Evolutionary conservation across 2,113 vertebrate species (phyloP).

Genomic region (Caranx ignobilis): DNA sequence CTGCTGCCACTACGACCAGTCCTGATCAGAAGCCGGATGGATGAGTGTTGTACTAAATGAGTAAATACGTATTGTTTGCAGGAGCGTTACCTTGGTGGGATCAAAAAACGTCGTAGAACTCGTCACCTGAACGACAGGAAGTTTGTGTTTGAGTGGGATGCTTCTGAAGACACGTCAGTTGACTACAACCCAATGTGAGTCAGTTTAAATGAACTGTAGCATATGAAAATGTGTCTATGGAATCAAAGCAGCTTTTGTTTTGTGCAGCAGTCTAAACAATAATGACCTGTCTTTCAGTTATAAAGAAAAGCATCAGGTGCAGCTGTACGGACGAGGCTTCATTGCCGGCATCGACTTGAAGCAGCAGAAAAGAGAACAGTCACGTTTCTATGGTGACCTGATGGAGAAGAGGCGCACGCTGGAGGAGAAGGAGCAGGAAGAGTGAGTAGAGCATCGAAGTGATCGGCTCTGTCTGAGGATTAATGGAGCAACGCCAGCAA

Average conservation of each 20-base stretch:
- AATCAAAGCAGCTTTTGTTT: not conserved
- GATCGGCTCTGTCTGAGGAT: not conserved
- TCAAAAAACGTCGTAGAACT: slow-evolving; percentile 95
- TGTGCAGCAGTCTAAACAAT: not conserved
- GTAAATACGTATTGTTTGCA: slow-evolving; percentile 56
- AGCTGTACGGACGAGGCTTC: slow-evolving; percentile 95
- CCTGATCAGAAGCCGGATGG: not conserved
- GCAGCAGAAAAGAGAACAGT: slow-evolving; percentile 98
- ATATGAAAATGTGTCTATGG: not conserved
- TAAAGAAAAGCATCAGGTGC: slow-evolving; percentile 96
- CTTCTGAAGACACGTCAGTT: slow-evolving; percentile 94
- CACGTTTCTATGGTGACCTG: slow-evolving; percentile 95
- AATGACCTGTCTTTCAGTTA: slow-evolving; percentile 82
- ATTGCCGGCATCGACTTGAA: slow-evolving; percentile 98
- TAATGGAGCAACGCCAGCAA: not conserved
- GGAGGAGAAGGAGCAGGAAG: slow-evolving; percentile 98
- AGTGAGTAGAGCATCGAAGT: slow-evolving; percentile 84
- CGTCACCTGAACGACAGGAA: slow-evolving; percentile 98
- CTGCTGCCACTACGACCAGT: too few relatives aligned
- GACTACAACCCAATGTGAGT: slow-evolving; percentile 98
- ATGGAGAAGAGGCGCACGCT: slow-evolving; percentile 96
- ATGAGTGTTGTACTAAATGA: not conserved
- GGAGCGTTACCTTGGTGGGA: slow-evolving; percentile 95
- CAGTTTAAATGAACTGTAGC: not conserved
- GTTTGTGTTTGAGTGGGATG: slow-evolving; percentile 99